A percentile compares a stretch with the other conserved stretches of the same genome.
phyloP scores from a whole-genome alignment of 2,113 vertebrate genomes.

The Burhinus bistriatus region DNA sequence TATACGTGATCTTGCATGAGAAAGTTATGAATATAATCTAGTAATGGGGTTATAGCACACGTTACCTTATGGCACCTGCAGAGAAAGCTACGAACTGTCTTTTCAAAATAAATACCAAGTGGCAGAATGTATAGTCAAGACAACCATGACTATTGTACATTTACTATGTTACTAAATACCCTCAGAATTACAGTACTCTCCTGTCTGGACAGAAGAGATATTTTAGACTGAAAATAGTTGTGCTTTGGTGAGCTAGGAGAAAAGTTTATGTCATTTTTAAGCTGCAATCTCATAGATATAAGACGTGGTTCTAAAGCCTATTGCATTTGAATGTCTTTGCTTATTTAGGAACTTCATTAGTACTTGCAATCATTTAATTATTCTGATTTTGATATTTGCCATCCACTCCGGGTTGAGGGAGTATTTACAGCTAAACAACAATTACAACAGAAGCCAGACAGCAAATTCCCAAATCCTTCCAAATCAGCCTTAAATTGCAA shows the following conservation, averaged over 20 bases:
- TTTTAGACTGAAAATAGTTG: not conserved
- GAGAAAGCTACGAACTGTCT: not conserved
- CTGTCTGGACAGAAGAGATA: not conserved
- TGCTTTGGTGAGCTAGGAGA: not conserved
- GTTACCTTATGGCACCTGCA: not conserved
- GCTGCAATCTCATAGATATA: not conserved
- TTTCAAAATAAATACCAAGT: not conserved
- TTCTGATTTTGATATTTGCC: constrained; percentile 17
- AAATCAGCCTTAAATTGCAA: not conserved
- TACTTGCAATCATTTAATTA: constrained; percentile 19
- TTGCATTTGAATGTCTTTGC: not conserved
- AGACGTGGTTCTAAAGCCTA: not conserved
- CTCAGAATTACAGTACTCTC: not conserved
- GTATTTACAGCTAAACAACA: not conserved
- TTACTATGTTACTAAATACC: not conserved
- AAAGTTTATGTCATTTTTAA: not conserved
- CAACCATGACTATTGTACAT: not conserved
- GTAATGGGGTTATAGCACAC: not conserved
- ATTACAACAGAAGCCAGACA: not conserved
- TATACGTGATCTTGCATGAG: not conserved
- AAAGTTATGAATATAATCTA: not conserved
- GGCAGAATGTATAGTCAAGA: not conserved
- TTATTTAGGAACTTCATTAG: constrained; percentile 4
- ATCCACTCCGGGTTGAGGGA: not conserved
- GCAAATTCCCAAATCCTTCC: not conserved